A percentile compares a stretch with the other conserved stretches of the same genome.
phyloP scores from a whole-genome alignment of 2,113 vertebrate genomes.

The Accipiter cooperii region DNA sequence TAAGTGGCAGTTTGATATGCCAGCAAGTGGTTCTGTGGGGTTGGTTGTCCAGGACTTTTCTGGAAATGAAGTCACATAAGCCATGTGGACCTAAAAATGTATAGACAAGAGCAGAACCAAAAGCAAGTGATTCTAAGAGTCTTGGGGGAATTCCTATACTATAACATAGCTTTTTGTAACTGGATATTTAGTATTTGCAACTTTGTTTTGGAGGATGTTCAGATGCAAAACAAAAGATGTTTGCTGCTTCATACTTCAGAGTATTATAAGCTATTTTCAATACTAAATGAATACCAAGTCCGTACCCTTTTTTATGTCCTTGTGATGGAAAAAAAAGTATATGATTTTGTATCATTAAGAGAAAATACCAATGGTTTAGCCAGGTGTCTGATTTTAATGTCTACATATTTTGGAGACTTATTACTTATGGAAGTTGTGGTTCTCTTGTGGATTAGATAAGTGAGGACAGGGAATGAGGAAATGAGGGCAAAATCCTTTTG shows the following conservation, averaged over 20 bases:
- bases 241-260: background rate
- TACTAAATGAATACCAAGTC: background rate
- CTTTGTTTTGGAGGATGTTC: background rate
- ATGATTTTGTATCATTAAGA: background rate
- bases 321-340: background rate
- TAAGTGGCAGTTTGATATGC: background rate
- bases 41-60: background rate
- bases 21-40: background rate
- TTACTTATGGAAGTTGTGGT: background rate
- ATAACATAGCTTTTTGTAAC: background rate
- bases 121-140: background rate
- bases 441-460: background rate
- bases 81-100: background rate
- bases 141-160: background rate
- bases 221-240: background rate
- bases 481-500: background rate
- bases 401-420: background rate
- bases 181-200: background rate
- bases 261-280: background rate
- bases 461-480: background rate
- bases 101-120: background rate
- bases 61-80: background rate
- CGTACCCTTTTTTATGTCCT: background rate
- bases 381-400: background rate
- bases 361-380: background rate